A percentile compares a stretch with the other conserved stretches of the same genome.
Conservation (phyloP, 2,888 invertebrate species). For the Dasysyrphus albostriatus region DNA sequence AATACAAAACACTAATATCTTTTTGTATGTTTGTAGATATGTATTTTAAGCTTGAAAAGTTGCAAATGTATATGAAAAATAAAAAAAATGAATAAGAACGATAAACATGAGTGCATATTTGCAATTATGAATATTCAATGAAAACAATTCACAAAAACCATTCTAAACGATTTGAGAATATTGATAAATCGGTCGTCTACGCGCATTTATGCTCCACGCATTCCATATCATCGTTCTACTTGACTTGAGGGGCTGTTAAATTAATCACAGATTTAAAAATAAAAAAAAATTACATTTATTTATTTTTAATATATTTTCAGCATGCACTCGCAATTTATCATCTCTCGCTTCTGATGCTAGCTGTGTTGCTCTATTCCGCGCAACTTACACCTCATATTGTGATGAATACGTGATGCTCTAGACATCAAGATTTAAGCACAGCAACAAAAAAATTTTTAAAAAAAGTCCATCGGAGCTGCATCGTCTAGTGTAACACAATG, state of each 20-base stretch:
- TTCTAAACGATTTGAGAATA: background rate
- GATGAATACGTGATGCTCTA: conserved; percentile 27
- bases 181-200: background rate
- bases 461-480: conserved; percentile 11
- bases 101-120: too few relatives aligned
- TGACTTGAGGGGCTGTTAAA: background rate
- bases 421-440: conserved; percentile 26
- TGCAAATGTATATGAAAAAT: too few relatives aligned
- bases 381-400: conserved; percentile 18
- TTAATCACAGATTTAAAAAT: conserved; percentile 56
- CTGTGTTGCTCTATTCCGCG: conserved; percentile 16
- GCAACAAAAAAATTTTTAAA: background rate
- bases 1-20: too few relatives aligned
- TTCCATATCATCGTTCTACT: background rate
- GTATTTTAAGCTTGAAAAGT: too few relatives aligned
- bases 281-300: conserved; percentile 40
- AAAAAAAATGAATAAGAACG: too few relatives aligned
- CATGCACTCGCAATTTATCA: conserved; percentile 51
- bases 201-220: background rate
- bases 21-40: too few relatives aligned
- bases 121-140: too few relatives aligned
- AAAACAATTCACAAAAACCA: background rate
- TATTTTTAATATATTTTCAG: conserved; percentile 50
- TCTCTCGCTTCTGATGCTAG: conserved; percentile 6
- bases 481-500: conserved; percentile 37